Percentiles rank a stretch among this genome's conserved stretches.
These are phyloP conservation scores for Meloe dianella DNA, from an alignment of 2,888 invertebrate species.

Conservation along the genomic window DNA sequence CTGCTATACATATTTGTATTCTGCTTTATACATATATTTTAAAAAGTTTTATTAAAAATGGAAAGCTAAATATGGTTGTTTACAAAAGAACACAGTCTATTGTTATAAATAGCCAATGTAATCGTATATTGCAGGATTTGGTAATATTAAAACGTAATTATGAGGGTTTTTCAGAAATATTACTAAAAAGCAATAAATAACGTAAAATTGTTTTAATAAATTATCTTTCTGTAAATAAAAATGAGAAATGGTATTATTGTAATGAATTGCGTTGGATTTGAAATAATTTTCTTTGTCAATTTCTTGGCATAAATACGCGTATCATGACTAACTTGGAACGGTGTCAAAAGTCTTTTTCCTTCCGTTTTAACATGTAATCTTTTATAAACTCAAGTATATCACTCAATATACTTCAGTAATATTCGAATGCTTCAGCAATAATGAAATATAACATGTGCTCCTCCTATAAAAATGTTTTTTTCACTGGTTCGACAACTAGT, in stretches of 20 bases:
- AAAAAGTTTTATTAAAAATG: background rate
- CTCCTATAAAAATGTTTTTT: background rate
- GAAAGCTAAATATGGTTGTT: background rate
- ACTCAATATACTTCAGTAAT: background rate
- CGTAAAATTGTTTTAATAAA: background rate
- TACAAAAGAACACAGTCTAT: no score
- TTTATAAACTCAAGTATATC: background rate
- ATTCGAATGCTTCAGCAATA: background rate
- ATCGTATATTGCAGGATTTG: no score
- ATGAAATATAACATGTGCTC: background rate
- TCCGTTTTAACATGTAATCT: background rate
- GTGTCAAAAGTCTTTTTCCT: background rate
- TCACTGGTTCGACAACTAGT: background rate
- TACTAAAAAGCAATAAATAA: background rate
- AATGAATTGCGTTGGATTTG: background rate
- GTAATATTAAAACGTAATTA: no score
- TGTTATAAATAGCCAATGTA: no score
- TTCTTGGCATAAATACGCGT: no score
- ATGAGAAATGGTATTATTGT: background rate
- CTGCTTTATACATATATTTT: no score
- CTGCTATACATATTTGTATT: background rate
- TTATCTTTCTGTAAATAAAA: background rate
- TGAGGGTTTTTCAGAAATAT: background rate
- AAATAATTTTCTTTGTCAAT: constrained; percentile 1
- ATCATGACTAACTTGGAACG: background rate